Percentiles rank a stretch among this genome's conserved stretches.
Evolutionary conservation across 2,888 invertebrate species (phyloP).

Genomic region (Synergus gifuensis): DNA sequence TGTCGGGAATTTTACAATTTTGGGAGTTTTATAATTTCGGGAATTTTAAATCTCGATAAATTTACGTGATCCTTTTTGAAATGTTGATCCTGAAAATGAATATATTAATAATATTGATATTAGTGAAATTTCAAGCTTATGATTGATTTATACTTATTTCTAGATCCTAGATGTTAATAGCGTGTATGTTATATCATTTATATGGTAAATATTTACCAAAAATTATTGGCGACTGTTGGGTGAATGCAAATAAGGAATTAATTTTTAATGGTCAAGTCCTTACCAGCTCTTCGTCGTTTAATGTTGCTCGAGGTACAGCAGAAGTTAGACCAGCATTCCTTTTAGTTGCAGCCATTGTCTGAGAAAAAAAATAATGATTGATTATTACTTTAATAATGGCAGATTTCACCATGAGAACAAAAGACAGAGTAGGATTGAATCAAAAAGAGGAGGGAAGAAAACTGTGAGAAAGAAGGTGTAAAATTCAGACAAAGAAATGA

Average conservation of each 20-base stretch:
- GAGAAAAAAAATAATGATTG: conserved; percentile 71
- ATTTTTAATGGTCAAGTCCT: conserved; percentile 74
- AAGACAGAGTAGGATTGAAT: conserved; percentile 20
- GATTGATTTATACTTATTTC: not conserved
- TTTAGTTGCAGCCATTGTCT: conserved; percentile 99
- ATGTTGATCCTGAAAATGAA: not conserved
- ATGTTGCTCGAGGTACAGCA: conserved; percentile 96
- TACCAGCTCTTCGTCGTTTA: conserved; percentile 99
- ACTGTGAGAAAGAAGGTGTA: conserved; percentile 34
- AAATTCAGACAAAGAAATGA: conserved; percentile 3
- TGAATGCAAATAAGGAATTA: conserved; percentile 36
- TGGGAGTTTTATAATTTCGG: too few species aligned
- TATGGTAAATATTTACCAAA: not conserved
- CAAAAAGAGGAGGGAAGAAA: conserved; percentile 35
- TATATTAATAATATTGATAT: not conserved
- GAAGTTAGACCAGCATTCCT: conserved; percentile 98
- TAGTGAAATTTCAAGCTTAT: not conserved
- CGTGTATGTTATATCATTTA: not conserved
- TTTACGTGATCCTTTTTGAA: not conserved
- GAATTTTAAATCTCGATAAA: too few species aligned
- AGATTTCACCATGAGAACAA: not conserved
- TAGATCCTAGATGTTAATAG: not conserved
- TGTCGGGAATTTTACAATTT: too few species aligned
- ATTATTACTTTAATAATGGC: conserved; percentile 56
- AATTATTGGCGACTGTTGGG: not conserved